phyloP scores from a whole-genome alignment of 2,888 invertebrate species.

The Synergus umbraculus region DNA sequence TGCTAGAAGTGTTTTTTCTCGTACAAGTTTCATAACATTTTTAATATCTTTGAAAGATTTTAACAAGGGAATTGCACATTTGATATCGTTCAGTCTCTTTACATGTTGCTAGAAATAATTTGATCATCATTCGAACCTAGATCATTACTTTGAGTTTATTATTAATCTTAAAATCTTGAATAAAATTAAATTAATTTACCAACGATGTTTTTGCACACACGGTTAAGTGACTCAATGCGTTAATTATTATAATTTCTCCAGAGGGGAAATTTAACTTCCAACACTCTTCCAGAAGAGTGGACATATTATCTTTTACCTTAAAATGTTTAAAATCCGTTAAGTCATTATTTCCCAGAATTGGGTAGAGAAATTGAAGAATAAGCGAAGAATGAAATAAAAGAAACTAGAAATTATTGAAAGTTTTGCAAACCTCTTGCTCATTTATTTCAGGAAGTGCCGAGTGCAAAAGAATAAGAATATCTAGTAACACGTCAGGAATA shows the following conservation, averaged over 20 bases:
- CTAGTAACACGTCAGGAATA: slow-evolving; percentile 53
- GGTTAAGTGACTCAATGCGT: slow-evolving; percentile 56
- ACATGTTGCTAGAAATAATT: slow-evolving; percentile 53
- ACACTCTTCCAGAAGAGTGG: slow-evolving; percentile 58
- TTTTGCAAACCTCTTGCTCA: slow-evolving; percentile 51
- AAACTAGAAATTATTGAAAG: neutral
- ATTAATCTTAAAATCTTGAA: neutral
- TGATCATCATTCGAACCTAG: slow-evolving; percentile 33
- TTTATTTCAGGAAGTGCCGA: slow-evolving; percentile 51
- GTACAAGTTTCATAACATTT: slow-evolving; percentile 51
- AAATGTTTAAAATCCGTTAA: slow-evolving; percentile 28
- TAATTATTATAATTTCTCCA: slow-evolving; percentile 56
- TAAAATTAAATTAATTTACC: slow-evolving; percentile 52
- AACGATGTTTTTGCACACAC: slow-evolving; percentile 51
- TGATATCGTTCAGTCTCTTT: slow-evolving; percentile 58
- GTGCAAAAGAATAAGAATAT: slow-evolving; percentile 54
- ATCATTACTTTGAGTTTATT: neutral
- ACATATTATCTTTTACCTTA: slow-evolving; percentile 58
- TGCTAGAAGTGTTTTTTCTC: slow-evolving; percentile 52
- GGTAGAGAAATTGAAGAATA: neutral
- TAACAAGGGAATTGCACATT: slow-evolving; percentile 50
- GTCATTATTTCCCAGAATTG: neutral
- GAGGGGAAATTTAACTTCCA: slow-evolving; percentile 55
- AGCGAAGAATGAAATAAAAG: neutral
- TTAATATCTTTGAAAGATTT: slow-evolving; percentile 49